A percentile compares a stretch with the other conserved stretches of the same genome.
Conservation (phyloP, 2,113 vertebrate species). For the Paraplagusia blochii region DNA sequence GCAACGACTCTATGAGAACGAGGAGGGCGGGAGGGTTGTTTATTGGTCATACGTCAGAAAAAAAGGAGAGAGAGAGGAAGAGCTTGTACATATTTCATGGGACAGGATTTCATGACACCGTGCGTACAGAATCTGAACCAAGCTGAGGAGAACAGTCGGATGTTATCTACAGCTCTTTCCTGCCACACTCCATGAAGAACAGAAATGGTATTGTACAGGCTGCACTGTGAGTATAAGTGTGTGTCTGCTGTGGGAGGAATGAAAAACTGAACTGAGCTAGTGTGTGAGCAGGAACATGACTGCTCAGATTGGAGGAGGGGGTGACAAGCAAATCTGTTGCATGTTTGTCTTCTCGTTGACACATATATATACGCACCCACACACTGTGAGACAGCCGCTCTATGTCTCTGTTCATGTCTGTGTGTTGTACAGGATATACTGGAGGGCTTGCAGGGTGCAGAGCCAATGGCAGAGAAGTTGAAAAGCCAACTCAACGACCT, state of each 20-base stretch:
- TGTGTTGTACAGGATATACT: constrained; percentile 78
- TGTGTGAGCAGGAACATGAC: constrained; percentile 56
- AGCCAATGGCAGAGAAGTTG: constrained; percentile 87
- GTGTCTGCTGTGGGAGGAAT: constrained; percentile 9
- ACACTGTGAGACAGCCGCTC: constrained; percentile 36
- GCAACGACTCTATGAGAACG: constrained; percentile 39
- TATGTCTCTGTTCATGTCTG: constrained; percentile 25
- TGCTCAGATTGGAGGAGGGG: constrained; percentile 39
- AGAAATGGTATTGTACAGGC: constrained; percentile 76
- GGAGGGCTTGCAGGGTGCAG: constrained; percentile 83
- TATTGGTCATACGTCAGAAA: constrained; percentile 58
- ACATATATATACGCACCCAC: constrained; percentile 2
- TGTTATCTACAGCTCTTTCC: constrained; percentile 65
- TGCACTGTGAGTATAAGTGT: constrained; percentile 65
- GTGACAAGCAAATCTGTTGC: constrained; percentile 51
- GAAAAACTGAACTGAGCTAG: constrained; percentile 36
- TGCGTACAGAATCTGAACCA: constrained; percentile 68
- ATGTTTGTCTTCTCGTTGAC: constrained; percentile 29
- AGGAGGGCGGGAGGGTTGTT: constrained; percentile 57
- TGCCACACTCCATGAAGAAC: constrained; percentile 65
- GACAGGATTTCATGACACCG: constrained; percentile 64
- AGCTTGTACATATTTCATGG: constrained; percentile 63
- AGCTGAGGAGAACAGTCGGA: constrained; percentile 65
- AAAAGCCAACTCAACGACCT: constrained; percentile 91
- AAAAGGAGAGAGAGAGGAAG: constrained; percentile 28